phyloP scores from a whole-genome alignment of 2,888 invertebrate species.

The Sminthurides aquaticus region DNA sequence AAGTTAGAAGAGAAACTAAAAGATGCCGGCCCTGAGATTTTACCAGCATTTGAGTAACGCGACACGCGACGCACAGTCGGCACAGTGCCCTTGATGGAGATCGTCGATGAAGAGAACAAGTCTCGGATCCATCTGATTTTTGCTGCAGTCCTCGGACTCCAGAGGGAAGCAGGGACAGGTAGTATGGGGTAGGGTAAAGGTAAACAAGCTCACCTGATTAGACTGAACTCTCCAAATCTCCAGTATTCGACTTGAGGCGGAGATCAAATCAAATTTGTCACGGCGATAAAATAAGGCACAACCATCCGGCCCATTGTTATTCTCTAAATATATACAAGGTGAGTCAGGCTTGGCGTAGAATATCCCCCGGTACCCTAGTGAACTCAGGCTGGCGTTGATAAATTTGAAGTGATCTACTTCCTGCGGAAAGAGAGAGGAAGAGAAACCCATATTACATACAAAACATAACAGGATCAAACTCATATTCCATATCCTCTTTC shows the following conservation, averaged over 20 bases:
- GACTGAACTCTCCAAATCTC: slow-evolving; percentile 68
- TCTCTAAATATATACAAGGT: slow-evolving; percentile 63
- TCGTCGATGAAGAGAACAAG: too few species aligned
- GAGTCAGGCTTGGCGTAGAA: slow-evolving; percentile 71
- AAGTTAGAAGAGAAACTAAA: slow-evolving; percentile 3
- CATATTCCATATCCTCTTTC: too few species aligned
- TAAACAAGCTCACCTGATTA: slow-evolving; percentile 62
- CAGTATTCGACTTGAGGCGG: slow-evolving; percentile 55
- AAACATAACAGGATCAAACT: too few species aligned
- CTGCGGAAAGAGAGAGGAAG: slow-evolving; percentile 46
- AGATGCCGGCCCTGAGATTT: too few species aligned
- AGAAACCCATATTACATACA: too few species aligned
- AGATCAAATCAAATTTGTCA: slow-evolving; percentile 56
- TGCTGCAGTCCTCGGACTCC: too few species aligned
- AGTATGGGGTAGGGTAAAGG: too few species aligned
- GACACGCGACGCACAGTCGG: too few species aligned
- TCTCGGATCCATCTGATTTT: too few species aligned
- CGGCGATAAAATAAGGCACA: slow-evolving; percentile 66
- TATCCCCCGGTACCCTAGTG: slow-evolving; percentile 60
- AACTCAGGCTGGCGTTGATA: slow-evolving; percentile 55
- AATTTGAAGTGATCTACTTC: slow-evolving; percentile 70
- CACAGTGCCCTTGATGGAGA: too few species aligned
- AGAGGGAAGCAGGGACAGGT: too few species aligned
- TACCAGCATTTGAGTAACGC: too few species aligned
- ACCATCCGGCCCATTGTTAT: slow-evolving; percentile 69